These are phyloP conservation scores for Tenthredo livida DNA, from an alignment of 2,888 invertebrate genomes.

Conservation along the genomic window DNA sequence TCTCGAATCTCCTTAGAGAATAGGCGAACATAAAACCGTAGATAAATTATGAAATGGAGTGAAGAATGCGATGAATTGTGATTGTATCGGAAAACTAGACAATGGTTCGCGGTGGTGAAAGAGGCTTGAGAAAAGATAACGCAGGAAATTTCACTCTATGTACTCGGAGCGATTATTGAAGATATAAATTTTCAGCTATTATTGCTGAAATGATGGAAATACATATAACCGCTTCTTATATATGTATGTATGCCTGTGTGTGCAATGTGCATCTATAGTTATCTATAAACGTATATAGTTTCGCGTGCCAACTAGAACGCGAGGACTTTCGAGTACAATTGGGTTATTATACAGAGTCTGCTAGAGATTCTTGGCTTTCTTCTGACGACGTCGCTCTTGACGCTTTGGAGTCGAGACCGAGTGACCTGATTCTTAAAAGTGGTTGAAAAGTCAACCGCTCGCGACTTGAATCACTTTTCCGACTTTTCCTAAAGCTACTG, in stretches of 20 bases:
- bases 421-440: conserved; percentile 46
- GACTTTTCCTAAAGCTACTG: neutral
- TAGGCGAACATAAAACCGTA: neutral
- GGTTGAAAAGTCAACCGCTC: conserved; percentile 43
- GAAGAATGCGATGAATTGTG: no score
- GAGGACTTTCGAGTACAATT: conserved; percentile 50
- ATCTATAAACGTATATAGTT: conserved; percentile 51
- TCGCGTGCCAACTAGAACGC: conserved; percentile 62
- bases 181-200: neutral
- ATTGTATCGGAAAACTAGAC: neutral
- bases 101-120: neutral
- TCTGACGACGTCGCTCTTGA: conserved; percentile 17
- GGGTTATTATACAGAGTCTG: conserved; percentile 46
- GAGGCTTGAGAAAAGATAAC: no score
- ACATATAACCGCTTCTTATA: no score
- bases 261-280: neutral
- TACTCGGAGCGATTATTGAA: neutral
- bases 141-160: no score
- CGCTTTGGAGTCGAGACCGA: conserved; percentile 36
- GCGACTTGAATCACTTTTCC: conserved; percentile 23
- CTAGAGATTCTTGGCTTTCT: conserved; percentile 49
- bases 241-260: neutral
- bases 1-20: neutral
- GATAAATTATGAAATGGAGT: neutral
- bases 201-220: neutral